Base-by-base conservation (phyloP, 2,888 invertebrate genomes). In the Blastobasis lacticolella region DNA sequence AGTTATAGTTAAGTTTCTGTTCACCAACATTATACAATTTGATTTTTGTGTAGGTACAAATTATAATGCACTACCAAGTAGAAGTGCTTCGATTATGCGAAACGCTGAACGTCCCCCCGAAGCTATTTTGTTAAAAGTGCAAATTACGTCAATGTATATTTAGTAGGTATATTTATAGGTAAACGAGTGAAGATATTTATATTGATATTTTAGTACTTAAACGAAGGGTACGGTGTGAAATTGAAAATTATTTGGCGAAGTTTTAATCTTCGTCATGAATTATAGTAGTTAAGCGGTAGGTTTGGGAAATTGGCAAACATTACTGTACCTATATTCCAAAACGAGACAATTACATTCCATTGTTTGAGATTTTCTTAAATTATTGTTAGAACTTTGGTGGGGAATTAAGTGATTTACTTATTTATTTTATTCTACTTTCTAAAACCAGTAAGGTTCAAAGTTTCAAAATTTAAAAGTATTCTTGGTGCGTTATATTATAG, bases 81-180 rank as follows among this genome's bases (percentile, higher is more conserved):
- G 80, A 81, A 80, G 82, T 80, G 78, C 85, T 85, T 81, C 83
- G 82, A 78, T 74, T 69, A 73, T 76, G 83, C 84, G 78, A 72
- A 77, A 75, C 73, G 78, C 81, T 75, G 77, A 81, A 84, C 84
- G 86, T 84, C 86, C 87, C 87, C 87, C 87, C 87, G 82, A 78
- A 82, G 85, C 80, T 80, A 69, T 76, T 71, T 69, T 66, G 71
- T 73, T 37, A 73, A 83, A 81, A 83, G 86, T 86, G 85, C 85
- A 83, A 85, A 84, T 83, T 82, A 78, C 71, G 75, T 80, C 75
- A 73, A 78, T 77, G 74, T 81, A 75, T 77, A 71, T 73, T 75
- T 77, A 82, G 76, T 75, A 75, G 75, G 75, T 75, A 76, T 75
- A 67, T 42, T 9, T n/a, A 64, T 79, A 78, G 80, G 70, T 76